Conservation (phyloP, 2,888 invertebrate genomes). For the Nephrotoma guestfalica region DNA sequence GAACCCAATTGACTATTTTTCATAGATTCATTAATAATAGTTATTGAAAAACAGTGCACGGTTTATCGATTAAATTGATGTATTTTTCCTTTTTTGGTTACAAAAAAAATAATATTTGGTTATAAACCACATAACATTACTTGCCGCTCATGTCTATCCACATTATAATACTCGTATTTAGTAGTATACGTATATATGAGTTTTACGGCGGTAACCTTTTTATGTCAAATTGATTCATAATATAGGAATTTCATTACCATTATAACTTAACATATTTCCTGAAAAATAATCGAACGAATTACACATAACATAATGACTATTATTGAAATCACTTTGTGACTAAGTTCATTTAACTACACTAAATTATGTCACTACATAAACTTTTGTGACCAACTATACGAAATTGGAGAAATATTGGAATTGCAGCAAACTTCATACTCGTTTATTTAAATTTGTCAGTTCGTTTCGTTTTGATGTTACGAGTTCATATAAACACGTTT, state of each 20-base stretch:
- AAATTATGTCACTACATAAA: too few species aligned
- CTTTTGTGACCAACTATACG: too few species aligned
- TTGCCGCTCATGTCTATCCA: not conserved
- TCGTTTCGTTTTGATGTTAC: too few species aligned
- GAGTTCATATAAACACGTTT: too few species aligned
- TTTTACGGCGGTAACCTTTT: not conserved
- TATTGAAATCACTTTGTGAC: too few species aligned
- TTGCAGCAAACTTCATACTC: not conserved
- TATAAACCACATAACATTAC: not conserved
- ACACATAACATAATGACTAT: too few species aligned
- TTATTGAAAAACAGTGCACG: not conserved
- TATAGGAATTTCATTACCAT: not conserved
- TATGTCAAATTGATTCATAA: not conserved
- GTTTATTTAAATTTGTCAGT: not conserved
- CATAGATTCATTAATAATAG: not conserved
- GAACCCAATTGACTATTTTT: not conserved
- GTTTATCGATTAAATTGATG: not conserved
- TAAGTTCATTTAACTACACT: too few species aligned
- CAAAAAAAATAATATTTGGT: not conserved
- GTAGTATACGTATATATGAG: not conserved
- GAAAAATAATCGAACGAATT: not conserved
- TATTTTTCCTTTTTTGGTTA: not conserved
- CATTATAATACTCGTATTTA: not conserved
- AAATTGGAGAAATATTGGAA: not conserved
- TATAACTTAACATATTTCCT: not conserved